phyloP scores from a whole-genome alignment of 2,797 vertebrate species.

The Sebastes matsubarae region DNA sequence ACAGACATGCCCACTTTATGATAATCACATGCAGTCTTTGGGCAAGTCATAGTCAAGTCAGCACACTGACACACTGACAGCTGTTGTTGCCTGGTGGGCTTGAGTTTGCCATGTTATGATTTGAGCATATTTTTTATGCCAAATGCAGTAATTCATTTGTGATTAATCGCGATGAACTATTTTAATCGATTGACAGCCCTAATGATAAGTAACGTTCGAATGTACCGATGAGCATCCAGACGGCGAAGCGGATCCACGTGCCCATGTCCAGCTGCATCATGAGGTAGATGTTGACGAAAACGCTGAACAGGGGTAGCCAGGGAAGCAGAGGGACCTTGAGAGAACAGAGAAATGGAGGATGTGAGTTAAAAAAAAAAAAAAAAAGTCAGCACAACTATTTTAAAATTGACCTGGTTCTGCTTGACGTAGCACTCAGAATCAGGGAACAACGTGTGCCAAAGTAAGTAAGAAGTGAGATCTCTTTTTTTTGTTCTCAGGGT shows the following conservation, averaged over 20 bases:
- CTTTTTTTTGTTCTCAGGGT: not conserved
- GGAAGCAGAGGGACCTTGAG: slow-evolving; percentile 92
- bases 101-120: too few relatives aligned
- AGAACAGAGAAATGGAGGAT: not conserved
- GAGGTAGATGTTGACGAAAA: slow-evolving; percentile 95
- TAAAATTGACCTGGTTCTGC: not conserved
- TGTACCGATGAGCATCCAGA: slow-evolving; percentile 92
- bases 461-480: not conserved
- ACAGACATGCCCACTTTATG: too few relatives aligned
- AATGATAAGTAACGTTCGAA: not conserved
- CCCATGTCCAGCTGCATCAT: slow-evolving; percentile 92
- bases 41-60: too few relatives aligned
- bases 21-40: too few relatives aligned
- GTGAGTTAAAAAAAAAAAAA: not conserved
- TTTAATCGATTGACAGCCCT: not conserved
- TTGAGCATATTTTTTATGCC: too few relatives aligned
- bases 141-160: not conserved
- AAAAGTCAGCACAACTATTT: not conserved
- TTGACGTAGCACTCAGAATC: not conserved
- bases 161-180: too few relatives aligned
- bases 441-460: not conserved
- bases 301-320: slow-evolving; percentile 90
- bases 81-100: too few relatives aligned
- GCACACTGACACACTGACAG: too few relatives aligned
- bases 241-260: slow-evolving; percentile 90